Evolutionary conservation across 2,113 vertebrate species (phyloP).

Genomic region (Prionailurus bengalensis): DNA sequence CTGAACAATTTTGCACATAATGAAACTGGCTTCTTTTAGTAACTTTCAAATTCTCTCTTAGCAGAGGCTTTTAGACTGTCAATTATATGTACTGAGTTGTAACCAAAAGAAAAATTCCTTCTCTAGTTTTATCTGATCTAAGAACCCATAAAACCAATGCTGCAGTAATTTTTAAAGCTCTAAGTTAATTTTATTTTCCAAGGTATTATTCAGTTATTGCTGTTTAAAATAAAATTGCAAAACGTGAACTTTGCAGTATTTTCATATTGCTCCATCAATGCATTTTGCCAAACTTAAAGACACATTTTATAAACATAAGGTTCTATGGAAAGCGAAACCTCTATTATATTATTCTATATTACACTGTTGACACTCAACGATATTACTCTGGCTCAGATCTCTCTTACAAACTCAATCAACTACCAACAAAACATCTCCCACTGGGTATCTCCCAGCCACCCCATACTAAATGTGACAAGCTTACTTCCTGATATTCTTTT

Average conservation of each 20-base stretch:
- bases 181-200: slow-evolving; percentile 35
- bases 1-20: neutral
- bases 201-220: neutral
- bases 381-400: neutral
- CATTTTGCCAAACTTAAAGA: neutral
- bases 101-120: neutral
- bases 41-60: neutral
- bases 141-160: neutral
- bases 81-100: neutral
- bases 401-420: neutral
- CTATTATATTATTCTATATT: neutral
- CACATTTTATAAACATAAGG: neutral
- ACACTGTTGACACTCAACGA: neutral
- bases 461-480: neutral
- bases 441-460: neutral
- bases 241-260: neutral
- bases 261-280: neutral
- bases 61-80: neutral
- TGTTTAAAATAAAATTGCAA: slow-evolving; percentile 14
- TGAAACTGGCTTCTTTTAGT: neutral
- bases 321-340: neutral
- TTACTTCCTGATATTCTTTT: neutral
- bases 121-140: neutral
- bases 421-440: neutral
- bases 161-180: neutral